phyloP scores from a whole-genome alignment of 1,140 invertebrate species.

The Sipha flava region DNA sequence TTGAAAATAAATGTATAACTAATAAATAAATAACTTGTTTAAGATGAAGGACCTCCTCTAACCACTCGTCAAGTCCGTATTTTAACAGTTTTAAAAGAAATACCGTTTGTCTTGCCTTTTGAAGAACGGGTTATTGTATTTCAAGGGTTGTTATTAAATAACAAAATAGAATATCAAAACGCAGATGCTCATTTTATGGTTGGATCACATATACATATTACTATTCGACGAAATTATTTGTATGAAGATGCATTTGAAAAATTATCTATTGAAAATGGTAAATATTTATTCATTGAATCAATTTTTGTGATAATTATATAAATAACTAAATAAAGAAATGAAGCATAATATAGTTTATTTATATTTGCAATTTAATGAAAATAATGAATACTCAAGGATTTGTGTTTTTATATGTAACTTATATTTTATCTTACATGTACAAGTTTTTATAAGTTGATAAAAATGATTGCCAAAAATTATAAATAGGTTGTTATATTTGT shows the following conservation, averaged over 20 bases:
- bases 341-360: too few species aligned
- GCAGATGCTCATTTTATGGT: constrained; percentile 63
- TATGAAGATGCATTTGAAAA: constrained; percentile 98
- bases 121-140: constrained; percentile 78
- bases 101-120: constrained; percentile 90
- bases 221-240: constrained; percentile 79
- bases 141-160: constrained; percentile 61
- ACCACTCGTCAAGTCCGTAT: constrained; percentile 82
- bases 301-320: too few species aligned
- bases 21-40: constrained; percentile 33
- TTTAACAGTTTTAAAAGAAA: constrained; percentile 76
- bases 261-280: constrained; percentile 79
- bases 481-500: too few species aligned
- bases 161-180: constrained; percentile 65
- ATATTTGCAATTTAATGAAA: too few species aligned
- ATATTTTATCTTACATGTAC: too few species aligned
- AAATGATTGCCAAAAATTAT: too few species aligned
- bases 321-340: too few species aligned
- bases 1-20: neutral
- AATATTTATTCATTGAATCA: constrained; percentile 35
- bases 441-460: too few species aligned
- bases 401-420: neutral
- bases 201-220: constrained; percentile 66
- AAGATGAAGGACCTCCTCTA: constrained; percentile 68
- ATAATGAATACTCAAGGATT: too few species aligned